Base-by-base conservation (phyloP, 1,140 invertebrate species). In the Drosophila fuyamai region DNA sequence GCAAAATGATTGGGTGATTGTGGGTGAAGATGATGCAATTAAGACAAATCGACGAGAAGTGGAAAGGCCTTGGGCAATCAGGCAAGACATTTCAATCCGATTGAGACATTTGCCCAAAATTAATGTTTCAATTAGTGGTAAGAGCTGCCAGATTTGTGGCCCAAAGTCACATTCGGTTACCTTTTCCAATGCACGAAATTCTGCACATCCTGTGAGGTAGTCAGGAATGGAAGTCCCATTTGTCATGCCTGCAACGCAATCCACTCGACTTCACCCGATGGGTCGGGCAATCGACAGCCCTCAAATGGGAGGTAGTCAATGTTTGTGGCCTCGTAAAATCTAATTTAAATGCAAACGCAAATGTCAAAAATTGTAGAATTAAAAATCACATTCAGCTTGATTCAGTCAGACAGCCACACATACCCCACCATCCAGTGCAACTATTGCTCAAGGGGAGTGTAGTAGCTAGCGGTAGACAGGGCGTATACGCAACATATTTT, bases 331-430 rank as follows among this genome's bases (percentile, higher is more conserved):
- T 65, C 50, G 85, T 79, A 88, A 90, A 88, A 88, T 90, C 84
- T 89, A 88, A 88, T 88, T 89, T 88, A 88, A 88, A 88, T 88
- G 83, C 83, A 88, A 88, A 88, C 63, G 65, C 77, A 90, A 88
- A 88, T 90, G 85, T 88, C 85, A 88, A 88, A 82, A 90, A 81
- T 84, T 90, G 84, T 88, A 78, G 82, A 88, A 88, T 89, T 88
- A 89, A 88, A 88, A 88, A 89, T 88, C 84, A 88, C 77, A 88
- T 70, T 44, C 66, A 50, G 44, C 50, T 54, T 66, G 59, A 76
- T 54, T 76, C 78, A 57, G 59, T 36, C 73, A 57, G 47, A 0
- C 47, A 8, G 13, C 12, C 35, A 23, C n/a, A 23, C 74, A 40
- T 18, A 38, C 36, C 41, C 36, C 54, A 74, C 53, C 48, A 58